A percentile compares a stretch with the other conserved stretches of the same genome.
Conservation (phyloP, 1,140 invertebrate genomes). For the Hermetia illucens region DNA sequence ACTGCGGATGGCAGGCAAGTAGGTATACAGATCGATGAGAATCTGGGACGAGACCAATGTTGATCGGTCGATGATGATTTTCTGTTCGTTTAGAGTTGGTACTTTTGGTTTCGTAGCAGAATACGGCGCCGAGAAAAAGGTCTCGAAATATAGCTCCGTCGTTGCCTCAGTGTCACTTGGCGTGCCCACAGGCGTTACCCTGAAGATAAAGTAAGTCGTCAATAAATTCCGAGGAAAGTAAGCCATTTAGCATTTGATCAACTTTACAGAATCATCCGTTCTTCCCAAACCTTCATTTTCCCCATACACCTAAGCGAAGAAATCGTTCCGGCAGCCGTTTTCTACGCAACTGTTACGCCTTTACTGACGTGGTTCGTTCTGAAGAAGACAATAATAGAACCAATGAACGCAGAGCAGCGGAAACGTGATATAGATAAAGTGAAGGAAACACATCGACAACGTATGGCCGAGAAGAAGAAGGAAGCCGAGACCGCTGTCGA, state of each 20-base stretch:
- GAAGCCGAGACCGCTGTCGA: constrained; percentile 76
- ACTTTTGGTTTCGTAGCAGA: constrained; percentile 76
- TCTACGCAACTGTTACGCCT: constrained; percentile 85
- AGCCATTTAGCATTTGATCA: constrained; percentile 1
- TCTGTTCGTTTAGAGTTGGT: constrained; percentile 47
- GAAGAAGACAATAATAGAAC: constrained; percentile 78
- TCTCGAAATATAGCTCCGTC: constrained; percentile 79
- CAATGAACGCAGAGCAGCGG: constrained; percentile 62
- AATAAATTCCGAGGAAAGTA: background rate
- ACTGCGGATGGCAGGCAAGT: constrained; percentile 64
- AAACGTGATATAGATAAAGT: constrained; percentile 60
- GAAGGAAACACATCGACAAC: constrained; percentile 54
- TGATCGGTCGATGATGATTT: constrained; percentile 3
- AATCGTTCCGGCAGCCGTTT: constrained; percentile 72
- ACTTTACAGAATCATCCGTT: constrained; percentile 55
- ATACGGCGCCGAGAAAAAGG: constrained; percentile 84
- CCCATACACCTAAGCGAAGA: constrained; percentile 86
- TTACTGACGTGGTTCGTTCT: constrained; percentile 63
- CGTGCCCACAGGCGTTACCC: constrained; percentile 68
- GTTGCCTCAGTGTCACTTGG: constrained; percentile 73
- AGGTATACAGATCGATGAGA: constrained; percentile 25
- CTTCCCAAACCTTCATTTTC: constrained; percentile 77
- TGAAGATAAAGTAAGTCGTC: constrained; percentile 68
- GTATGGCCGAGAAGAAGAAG: constrained; percentile 57
- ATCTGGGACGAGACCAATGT: no score